These are phyloP conservation scores for Okamejei kenojei DNA, from an alignment of 2,797 vertebrate genomes.

Conservation along the genomic window DNA sequence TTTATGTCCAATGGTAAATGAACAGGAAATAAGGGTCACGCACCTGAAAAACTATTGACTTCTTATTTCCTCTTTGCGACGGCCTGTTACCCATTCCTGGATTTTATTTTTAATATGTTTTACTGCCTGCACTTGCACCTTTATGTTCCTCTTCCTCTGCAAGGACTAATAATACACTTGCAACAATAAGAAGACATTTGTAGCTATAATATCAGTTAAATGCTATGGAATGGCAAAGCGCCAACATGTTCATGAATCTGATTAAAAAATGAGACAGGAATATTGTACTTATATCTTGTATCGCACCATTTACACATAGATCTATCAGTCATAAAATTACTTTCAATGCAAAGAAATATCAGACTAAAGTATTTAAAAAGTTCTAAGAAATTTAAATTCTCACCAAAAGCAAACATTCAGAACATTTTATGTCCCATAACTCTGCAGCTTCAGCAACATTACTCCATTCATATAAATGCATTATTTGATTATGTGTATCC, in stretches of 20 bases:
- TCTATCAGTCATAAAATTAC: neutral
- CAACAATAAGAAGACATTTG: neutral
- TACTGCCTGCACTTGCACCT: neutral
- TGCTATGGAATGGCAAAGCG: neutral
- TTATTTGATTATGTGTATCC: neutral
- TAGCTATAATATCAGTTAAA: neutral
- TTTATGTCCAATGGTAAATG: neutral
- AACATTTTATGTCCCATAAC: neutral
- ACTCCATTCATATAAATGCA: neutral
- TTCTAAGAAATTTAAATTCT: too few relatives aligned
- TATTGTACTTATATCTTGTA: neutral
- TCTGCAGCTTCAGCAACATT: neutral
- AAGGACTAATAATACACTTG: neutral
- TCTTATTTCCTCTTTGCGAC: neutral
- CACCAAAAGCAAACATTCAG: neutral
- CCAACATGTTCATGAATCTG: neutral
- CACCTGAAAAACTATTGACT: neutral
- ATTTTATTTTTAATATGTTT: neutral
- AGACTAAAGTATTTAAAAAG: neutral
- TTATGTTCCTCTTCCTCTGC: neutral
- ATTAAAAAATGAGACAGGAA: neutral
- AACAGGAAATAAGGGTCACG: neutral
- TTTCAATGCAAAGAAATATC: neutral
- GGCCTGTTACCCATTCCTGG: too few relatives aligned
- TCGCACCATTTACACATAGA: neutral